Evolutionary conservation across 2,888 invertebrate species (phyloP), one percentile per base, ranked within the genome.

Genomic region (Cantharis rufa): DNA sequence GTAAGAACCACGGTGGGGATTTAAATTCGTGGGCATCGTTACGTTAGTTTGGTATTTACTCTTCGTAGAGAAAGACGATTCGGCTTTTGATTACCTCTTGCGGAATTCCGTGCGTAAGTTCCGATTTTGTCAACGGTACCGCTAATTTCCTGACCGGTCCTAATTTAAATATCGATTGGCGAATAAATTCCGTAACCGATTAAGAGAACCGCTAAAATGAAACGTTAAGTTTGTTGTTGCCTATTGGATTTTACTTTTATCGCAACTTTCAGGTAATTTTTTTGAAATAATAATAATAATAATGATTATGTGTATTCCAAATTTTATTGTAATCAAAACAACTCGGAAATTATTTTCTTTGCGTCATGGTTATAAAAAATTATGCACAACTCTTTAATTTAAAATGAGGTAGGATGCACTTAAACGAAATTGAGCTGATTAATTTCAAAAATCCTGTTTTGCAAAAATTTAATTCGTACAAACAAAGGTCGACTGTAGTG

Each of bases 61-160:
- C 24, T 24, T 66, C 64, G 16, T 66, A 21, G 21, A 66, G 24
- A 21, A 66, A 66, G 21, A 21, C 16, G 64, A 66, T 11, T 18
- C 21, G 13, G 21, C 13, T 27, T 69, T 69, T 32, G 74, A 69
- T 66, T 70, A 64, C 48, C 48, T 62, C 71, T 69, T 74, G 27
- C 77, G 77, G 76, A 71, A 71, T 77, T 28, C 70, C 72, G 77
- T 72, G 74, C 77, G 77, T 75, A 71, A 71, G 77, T 77, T 74
- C 74, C 77, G 74, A 77, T 70, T 77, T 74, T 72, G 73, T 48
- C 63, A 63, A 48, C 16, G 69, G 69, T 72, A 28, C 74, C 74
- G 77, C 74, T 75, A 77, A 66, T 66, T 75, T 77, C 74, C 77
- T 77, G 71, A 72, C 72, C 64, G 64, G 64, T 66, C 10, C 64